phyloP scores from a whole-genome alignment of 2,113 vertebrate genomes.

The Pyxicephalus adspersus region DNA sequence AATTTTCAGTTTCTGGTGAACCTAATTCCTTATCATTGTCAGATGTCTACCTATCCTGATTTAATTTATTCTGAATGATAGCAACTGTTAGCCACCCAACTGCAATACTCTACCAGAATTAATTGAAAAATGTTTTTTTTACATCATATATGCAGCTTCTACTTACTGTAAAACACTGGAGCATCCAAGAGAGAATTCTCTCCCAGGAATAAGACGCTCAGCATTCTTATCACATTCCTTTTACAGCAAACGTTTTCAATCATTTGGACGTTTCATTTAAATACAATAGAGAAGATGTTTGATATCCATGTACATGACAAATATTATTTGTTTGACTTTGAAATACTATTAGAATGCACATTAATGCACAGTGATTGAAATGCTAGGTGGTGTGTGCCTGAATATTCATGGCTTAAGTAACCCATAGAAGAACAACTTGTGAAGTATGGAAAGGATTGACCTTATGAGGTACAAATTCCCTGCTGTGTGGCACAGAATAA shows the following conservation, averaged over 20 bases:
- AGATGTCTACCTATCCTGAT: constrained; percentile 32
- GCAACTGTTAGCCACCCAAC: neutral
- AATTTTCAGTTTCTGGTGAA: constrained; percentile 31
- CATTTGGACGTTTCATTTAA: constrained; percentile 84
- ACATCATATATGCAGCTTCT: neutral
- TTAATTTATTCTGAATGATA: constrained; percentile 10
- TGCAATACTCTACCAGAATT: neutral
- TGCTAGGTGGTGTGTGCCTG: constrained; percentile 70
- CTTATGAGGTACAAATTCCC: constrained; percentile 66
- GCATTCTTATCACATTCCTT: constrained; percentile 72
- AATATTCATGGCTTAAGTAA: constrained; percentile 83
- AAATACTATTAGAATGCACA: constrained; percentile 78
- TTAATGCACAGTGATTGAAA: constrained; percentile 74
- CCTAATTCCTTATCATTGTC: constrained; percentile 16
- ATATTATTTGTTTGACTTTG: constrained; percentile 82
- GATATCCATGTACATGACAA: constrained; percentile 79
- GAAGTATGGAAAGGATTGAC: constrained; percentile 71
- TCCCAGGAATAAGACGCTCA: constrained; percentile 56
- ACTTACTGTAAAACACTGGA: constrained; percentile 52
- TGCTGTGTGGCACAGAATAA: constrained; percentile 67
- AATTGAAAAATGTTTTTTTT: neutral
- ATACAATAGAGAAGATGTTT: constrained; percentile 80
- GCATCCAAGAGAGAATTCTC: constrained; percentile 54
- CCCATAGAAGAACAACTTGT: constrained; percentile 61
- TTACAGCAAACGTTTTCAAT: constrained; percentile 75